phyloP scores from a whole-genome alignment of 64 coral and sea anemone species.

The Actinia equina region DNA sequence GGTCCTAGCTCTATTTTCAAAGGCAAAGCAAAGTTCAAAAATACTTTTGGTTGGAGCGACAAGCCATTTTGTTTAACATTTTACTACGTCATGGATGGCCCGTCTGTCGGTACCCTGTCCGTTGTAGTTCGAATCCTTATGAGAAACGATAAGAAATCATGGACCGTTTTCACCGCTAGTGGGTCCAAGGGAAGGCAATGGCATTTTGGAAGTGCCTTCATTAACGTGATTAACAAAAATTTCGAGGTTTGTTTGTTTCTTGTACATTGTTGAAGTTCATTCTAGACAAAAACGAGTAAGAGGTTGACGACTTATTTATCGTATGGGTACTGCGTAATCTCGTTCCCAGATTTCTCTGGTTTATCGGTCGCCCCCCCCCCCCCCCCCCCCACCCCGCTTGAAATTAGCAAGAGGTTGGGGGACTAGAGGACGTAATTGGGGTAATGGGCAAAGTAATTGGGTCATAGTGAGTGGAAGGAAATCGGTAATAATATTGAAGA shows the following conservation, averaged over 20 bases:
- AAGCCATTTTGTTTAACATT: slow-evolving; percentile 1
- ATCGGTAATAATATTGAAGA: no score
- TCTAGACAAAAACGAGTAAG: no score
- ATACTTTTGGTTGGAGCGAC: slow-evolving; percentile 13
- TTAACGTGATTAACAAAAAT: slow-evolving; percentile 1
- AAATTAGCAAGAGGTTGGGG: no score
- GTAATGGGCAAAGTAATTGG: no score
- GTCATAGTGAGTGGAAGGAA: no score
- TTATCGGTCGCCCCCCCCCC: no score
- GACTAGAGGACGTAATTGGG: no score
- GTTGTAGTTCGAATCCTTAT: background rate
- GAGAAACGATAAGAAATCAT: background rate
- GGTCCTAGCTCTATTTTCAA: background rate
- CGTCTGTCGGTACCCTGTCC: background rate
- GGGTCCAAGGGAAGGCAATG: slow-evolving; percentile 10
- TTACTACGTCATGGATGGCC: background rate
- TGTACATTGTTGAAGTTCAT: no score
- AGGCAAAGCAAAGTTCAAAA: slow-evolving; percentile 9
- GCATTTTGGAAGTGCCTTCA: background rate
- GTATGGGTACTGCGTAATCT: no score
- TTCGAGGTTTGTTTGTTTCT: background rate
- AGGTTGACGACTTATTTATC: no score
- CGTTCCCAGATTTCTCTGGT: no score
- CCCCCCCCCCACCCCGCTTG: no score
- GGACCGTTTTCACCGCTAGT: slow-evolving; percentile 2